Percentiles rank a stretch among this genome's conserved stretches.
Evolutionary conservation across 2,888 invertebrate species (phyloP).

Genomic region (Pinctada fucata): DNA sequence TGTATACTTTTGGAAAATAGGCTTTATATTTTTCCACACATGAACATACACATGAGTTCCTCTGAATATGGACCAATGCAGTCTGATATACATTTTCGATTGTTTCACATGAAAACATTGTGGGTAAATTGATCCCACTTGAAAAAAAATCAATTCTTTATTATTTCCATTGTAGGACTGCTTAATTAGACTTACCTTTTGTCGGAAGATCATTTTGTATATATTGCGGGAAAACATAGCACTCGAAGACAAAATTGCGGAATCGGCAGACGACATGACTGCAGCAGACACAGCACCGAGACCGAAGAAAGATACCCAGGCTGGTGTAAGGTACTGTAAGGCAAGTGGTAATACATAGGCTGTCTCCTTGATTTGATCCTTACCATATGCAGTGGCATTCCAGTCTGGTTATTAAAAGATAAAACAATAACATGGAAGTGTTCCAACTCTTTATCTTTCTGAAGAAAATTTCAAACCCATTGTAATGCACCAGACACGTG

Average conservation of each 20-base stretch:
- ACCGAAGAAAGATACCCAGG: conserved; percentile 97
- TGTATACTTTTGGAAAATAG: no score
- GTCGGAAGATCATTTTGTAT: conserved; percentile 97
- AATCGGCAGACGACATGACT: conserved; percentile 99
- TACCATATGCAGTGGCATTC: conserved; percentile 92
- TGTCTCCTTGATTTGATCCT: conserved; percentile 80
- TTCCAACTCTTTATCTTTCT: no score
- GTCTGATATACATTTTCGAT: no score
- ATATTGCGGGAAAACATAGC: conserved; percentile 99
- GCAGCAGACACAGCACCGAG: conserved; percentile 99
- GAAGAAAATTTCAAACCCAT: no score
- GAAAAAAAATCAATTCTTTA: no score
- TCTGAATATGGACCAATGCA: no score
- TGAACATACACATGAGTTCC: no score
- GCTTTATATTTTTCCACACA: no score
- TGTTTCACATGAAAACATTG: no score
- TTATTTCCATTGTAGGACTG: no score
- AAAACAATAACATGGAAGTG: neutral
- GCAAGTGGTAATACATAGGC: conserved; percentile 98
- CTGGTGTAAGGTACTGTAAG: conserved; percentile 95
- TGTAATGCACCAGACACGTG: no score
- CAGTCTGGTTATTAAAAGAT: conserved; percentile 84
- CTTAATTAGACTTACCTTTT: conserved; percentile 81
- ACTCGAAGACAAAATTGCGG: conserved; percentile 97
- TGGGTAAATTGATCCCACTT: no score